A percentile compares a stretch with the other conserved stretches of the same genome.
These are phyloP conservation scores for Toxotes lorentzi DNA, from an alignment of 2,797 vertebrate genomes.

Conservation along the genomic window DNA sequence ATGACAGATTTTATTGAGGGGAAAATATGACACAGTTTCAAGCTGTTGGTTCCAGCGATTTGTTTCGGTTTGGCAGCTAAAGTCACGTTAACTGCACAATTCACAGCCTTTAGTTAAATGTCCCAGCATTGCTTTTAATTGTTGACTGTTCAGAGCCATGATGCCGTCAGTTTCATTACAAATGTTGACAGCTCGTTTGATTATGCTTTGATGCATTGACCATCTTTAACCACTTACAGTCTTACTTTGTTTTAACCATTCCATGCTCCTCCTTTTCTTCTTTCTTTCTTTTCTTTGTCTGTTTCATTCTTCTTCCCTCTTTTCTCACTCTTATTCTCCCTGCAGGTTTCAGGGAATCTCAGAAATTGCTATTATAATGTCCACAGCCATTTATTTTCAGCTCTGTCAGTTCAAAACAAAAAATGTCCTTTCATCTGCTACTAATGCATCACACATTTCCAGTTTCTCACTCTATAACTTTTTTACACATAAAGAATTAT, in stretches of 20 bases:
- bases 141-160: background rate
- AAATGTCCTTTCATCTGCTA: background rate
- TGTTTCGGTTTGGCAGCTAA: background rate
- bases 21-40: background rate
- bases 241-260: background rate
- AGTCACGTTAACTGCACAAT: background rate
- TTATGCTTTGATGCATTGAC: background rate
- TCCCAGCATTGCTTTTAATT: background rate
- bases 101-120: background rate
- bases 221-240: background rate
- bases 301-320: background rate
- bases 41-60: background rate
- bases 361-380: background rate
- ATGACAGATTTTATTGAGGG: conserved; percentile 1
- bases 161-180: background rate
- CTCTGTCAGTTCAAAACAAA: background rate
- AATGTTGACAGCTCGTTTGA: background rate
- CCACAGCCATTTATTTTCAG: too few relatives aligned
- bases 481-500: background rate
- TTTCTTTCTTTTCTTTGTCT: background rate
- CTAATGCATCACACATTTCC: background rate
- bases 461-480: background rate
- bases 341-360: conserved; percentile 3
- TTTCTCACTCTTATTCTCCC: background rate
- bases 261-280: background rate